These are phyloP conservation scores for Vipera ursinii DNA, from an alignment of 2,797 vertebrate species.

Conservation along the genomic window DNA sequence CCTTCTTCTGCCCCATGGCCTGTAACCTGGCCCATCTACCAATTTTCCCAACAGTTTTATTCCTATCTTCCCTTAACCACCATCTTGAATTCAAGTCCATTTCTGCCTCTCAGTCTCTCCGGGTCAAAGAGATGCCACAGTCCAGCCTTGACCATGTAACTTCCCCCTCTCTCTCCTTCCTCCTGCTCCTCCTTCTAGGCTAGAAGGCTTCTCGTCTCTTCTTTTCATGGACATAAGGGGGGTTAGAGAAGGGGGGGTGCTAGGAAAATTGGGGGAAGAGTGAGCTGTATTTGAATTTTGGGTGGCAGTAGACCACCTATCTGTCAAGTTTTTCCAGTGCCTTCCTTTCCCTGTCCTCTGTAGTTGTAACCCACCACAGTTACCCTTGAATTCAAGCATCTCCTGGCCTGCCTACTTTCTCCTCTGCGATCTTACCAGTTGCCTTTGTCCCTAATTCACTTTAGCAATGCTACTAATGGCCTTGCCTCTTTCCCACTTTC, in stretches of 20 bases:
- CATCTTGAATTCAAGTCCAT: neutral
- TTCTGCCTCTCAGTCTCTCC: neutral
- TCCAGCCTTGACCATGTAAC: neutral
- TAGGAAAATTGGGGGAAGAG: neutral
- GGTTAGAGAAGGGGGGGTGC: neutral
- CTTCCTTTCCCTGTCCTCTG: neutral
- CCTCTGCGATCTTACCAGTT: neutral
- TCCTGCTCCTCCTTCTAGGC: neutral
- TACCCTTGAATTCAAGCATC: neutral
- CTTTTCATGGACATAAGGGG: neutral
- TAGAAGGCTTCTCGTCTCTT: neutral
- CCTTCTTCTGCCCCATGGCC: neutral
- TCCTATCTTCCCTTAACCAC: neutral
- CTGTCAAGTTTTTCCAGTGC: neutral
- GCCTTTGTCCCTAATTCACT: neutral
- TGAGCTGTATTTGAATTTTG: neutral
- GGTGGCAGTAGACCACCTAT: neutral
- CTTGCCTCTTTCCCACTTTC: neutral
- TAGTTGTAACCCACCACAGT: neutral
- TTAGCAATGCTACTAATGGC: neutral
- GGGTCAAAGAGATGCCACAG: neutral
- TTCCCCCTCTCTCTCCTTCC: neutral
- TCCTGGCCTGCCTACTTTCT: neutral
- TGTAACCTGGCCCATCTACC: neutral
- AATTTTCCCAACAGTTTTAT: neutral